Evolutionary conservation across 2,888 invertebrate species (phyloP).

Genomic region (Leucoma salicis): DNA sequence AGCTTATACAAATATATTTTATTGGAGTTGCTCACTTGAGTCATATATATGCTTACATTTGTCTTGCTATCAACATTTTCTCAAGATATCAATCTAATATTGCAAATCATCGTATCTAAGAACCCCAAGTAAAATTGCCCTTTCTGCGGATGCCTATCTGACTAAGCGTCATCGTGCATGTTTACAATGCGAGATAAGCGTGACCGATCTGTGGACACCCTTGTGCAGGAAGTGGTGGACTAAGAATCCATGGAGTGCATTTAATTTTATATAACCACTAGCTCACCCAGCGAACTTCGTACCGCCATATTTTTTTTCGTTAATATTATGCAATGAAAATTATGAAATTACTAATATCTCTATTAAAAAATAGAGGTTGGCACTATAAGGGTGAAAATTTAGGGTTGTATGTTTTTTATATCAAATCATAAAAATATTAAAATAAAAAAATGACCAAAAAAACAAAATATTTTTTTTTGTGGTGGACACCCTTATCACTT

Average conservation of each 20-base stretch:
- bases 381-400: no score
- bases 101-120: conserved; percentile 24
- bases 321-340: no score
- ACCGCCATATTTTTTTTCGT: no score
- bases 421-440: no score
- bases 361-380: no score
- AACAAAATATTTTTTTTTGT: no score
- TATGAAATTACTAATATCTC: no score
- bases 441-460: no score
- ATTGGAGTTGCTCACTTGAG: background rate
- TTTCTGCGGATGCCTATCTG: conserved; percentile 44
- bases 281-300: no score
- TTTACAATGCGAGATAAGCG: conserved; percentile 64
- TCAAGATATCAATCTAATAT: conserved; percentile 12
- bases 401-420: no score
- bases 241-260: conserved; percentile 20
- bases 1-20: background rate
- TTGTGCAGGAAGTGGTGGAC: conserved; percentile 39
- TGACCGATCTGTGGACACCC: conserved; percentile 61
- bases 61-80: conserved; percentile 6
- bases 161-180: conserved; percentile 53
- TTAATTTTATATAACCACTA: no score
- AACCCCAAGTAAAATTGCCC: conserved; percentile 35
- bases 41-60: background rate
- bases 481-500: no score